Evolutionary conservation across 2,113 vertebrate species (phyloP).

Genomic region (rat (Rattus norvegicus)): GRCr8 NC_086020.1:242960501-242961000

Average conservation of each 20-base stretch:
- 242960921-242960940: not conserved
- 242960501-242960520: slow-evolving; percentile 42
- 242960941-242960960: not conserved
- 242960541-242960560: slow-evolving; percentile 44
- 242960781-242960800: not conserved
- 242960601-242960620: slow-evolving; percentile 26
- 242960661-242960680: slow-evolving; percentile 11
- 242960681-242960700: not conserved
- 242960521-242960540: slow-evolving; percentile 64
- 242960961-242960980: not conserved
- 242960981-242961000: not conserved
- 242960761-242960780: not conserved
- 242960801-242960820: not conserved
- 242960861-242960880: not conserved
- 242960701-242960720: slow-evolving; percentile 55
- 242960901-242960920: not conserved
- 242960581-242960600: not conserved
- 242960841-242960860: not conserved
- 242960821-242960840: slow-evolving; percentile 32
- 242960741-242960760: slow-evolving; percentile 25
- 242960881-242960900: not conserved
- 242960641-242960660: not conserved
- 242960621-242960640: not conserved
- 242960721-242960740: slow-evolving; percentile 41
- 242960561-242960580: slow-evolving; percentile 50